These are phyloP conservation scores for Scophthalmus maximus DNA, from an alignment of 2,113 vertebrate species.

Conservation along the genomic window DNA sequence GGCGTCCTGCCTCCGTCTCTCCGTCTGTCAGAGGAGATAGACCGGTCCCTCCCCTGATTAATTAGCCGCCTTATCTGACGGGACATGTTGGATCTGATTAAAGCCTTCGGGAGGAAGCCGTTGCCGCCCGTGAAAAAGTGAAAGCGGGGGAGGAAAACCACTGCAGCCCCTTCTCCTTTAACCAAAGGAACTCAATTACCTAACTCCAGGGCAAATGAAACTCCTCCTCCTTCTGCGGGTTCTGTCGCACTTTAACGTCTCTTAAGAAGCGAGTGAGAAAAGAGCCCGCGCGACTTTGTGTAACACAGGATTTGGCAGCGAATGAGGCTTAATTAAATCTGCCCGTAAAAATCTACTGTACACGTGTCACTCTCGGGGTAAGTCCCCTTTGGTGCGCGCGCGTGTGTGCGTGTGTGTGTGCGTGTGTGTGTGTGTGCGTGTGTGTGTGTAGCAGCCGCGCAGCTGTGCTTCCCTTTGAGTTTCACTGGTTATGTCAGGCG, in stretches of 20 bases:
- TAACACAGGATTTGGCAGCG: conserved; percentile 55
- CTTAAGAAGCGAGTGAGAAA: conserved; percentile 15
- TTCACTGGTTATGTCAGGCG: conserved; percentile 43
- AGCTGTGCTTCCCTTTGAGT: conserved; percentile 62
- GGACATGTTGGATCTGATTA: conserved; percentile 78
- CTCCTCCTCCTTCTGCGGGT: conserved; percentile 42
- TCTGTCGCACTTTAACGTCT: conserved; percentile 34
- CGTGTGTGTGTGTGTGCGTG: too few relatives aligned
- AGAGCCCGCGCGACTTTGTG: conserved; percentile 47
- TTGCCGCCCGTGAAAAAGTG: conserved; percentile 18
- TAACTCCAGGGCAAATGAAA: conserved; percentile 29
- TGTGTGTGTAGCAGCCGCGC: conserved; percentile 22
- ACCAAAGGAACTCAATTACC: conserved; percentile 67
- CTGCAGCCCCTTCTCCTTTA: conserved; percentile 46
- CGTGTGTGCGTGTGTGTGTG: too few relatives aligned
- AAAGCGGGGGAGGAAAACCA: conserved; percentile 40
- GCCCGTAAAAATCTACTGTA: conserved; percentile 62
- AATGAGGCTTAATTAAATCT: conserved; percentile 76
- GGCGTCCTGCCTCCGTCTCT: conserved; percentile 55
- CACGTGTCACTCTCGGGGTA: conserved; percentile 63
- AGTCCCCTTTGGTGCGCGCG: conserved; percentile 54
- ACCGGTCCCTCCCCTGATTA: conserved; percentile 69
- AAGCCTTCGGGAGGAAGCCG: conserved; percentile 64
- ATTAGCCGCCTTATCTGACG: conserved; percentile 78
- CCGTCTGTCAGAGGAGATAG: conserved; percentile 64